Evolutionary conservation across 2,888 invertebrate species (phyloP).

Genomic region (Spialia ferax): DNA sequence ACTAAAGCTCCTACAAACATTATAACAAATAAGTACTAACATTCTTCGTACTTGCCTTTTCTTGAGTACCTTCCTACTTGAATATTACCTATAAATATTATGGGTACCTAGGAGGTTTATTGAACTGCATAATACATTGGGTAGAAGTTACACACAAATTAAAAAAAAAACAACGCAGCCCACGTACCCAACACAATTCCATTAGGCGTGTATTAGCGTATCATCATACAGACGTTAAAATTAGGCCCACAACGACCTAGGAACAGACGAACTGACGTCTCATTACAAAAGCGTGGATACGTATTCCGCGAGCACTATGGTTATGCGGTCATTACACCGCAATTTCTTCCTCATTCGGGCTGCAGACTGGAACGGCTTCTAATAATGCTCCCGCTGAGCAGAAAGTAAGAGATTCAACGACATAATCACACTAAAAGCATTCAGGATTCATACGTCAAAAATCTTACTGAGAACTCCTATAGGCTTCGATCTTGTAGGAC

Average conservation of each 20-base stretch:
- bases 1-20: too few relatives aligned
- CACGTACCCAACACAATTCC: neutral
- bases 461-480: conserved; percentile 28
- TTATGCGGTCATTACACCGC: conserved; percentile 60
- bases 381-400: conserved; percentile 64
- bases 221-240: conserved; percentile 6
- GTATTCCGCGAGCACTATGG: conserved; percentile 46
- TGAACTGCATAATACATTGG: too few relatives aligned
- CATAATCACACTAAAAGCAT: conserved; percentile 81
- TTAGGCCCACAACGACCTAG: conserved; percentile 24
- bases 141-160: neutral
- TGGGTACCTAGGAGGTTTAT: too few relatives aligned
- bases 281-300: conserved; percentile 53
- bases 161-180: neutral
- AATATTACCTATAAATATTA: too few relatives aligned
- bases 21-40: too few relatives aligned
- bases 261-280: conserved; percentile 45
- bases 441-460: conserved; percentile 55
- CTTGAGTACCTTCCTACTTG: too few relatives aligned
- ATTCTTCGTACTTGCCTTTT: too few relatives aligned
- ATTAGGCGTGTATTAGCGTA: neutral
- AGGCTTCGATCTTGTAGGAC: conserved; percentile 9
- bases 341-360: conserved; percentile 56
- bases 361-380: conserved; percentile 61
- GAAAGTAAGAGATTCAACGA: conserved; percentile 69